A percentile compares a stretch with the other conserved stretches of the same genome.
Conservation (phyloP, 2,888 invertebrate genomes). For the Cataglyphis rosenhaueri region DNA sequence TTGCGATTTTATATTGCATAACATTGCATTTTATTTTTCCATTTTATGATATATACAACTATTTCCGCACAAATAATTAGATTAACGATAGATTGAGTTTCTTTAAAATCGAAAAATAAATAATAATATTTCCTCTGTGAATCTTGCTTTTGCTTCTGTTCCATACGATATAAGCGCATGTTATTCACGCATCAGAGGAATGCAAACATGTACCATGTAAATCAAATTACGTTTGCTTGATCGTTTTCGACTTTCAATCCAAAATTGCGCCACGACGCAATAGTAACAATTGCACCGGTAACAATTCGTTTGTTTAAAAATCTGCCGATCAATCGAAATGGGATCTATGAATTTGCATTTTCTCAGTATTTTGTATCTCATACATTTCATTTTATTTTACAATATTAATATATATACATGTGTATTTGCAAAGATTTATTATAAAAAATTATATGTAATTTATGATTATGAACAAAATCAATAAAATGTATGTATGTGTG, state of each 20-base stretch:
- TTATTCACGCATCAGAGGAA: conserved; percentile 20
- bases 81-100: conserved; percentile 23
- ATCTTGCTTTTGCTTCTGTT: background rate
- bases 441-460: background rate
- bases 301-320: conserved; percentile 34
- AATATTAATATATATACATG: background rate
- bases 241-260: conserved; percentile 35
- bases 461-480: background rate
- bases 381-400: background rate
- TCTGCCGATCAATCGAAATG: background rate
- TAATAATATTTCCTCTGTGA: background rate
- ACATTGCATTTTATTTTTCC: background rate
- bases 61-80: background rate
- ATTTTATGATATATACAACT: background rate
- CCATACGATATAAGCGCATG: background rate
- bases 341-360: background rate
- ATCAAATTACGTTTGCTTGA: conserved; percentile 43
- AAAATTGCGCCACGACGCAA: background rate
- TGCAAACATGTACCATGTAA: conserved; percentile 26
- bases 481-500: background rate
- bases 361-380: background rate
- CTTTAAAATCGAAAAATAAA: conserved; percentile 20
- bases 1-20: background rate
- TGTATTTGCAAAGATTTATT: background rate
- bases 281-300: conserved; percentile 3